Evolutionary conservation across 2,888 invertebrate genomes (phyloP), one percentile per base, ranked within the genome.

Genomic region (Odiellus spinosus): DNA sequence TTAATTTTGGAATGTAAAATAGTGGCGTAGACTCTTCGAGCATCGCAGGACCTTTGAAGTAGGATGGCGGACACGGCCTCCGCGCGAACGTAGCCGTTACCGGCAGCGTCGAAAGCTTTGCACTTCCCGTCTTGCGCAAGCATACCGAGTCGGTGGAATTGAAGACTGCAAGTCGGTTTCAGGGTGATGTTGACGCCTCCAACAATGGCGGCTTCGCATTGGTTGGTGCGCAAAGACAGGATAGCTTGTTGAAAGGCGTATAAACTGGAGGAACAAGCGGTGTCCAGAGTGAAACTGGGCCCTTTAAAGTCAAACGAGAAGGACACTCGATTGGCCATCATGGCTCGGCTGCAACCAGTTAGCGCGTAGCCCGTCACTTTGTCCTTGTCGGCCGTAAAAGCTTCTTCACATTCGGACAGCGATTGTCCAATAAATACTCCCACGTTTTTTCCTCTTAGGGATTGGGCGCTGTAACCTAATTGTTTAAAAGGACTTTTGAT

Each of bases 371-470:
- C 79, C 62, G 81, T 84, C 36, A 86, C 76, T 61, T 74, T 73
- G 62, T 78, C 74, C 43, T 77, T 73, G 66, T 90, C 83, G 42
- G 69, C 66, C 20, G 84, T 79, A 80, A 87, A 86, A 60, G 77
- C 78, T 62, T 90, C 87, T 59, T 85, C 84, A n/a, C 87, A 79
- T 68, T 96, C 96, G 17, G 81, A 80, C 53, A 77, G 77, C 48
- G 85, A 87, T n/a, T 83, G 86, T 50, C 95, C 96, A 55, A 96
- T 78, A 68, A 82, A 98, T 2, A 96, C 95, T 53, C 95, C 96
- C 43, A 91, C 93, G 61, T 77, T 82, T 10, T 80, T 76, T 46
- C 96, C 96, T 58, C 83, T 76, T 45, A 91, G 66, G 56, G 82
- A 80, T 46, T 71, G 69, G 10, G 95, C 95, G 67, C 84, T 87